These are phyloP conservation scores for Drosophila quasianomalipes DNA, from an alignment of 2,888 invertebrate species.

Conservation along the genomic window DNA sequence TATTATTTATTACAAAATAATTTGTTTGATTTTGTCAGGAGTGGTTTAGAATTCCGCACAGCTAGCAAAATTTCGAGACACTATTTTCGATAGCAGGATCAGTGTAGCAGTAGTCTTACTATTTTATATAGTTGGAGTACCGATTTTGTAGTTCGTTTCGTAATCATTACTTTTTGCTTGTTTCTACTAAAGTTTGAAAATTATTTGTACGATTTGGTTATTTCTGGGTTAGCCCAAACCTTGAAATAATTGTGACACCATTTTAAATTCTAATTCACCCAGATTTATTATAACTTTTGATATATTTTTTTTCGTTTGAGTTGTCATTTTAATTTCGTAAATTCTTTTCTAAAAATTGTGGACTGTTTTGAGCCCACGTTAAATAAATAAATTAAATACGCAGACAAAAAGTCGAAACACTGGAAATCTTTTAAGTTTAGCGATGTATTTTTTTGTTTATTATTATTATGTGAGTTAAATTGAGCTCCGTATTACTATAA, in stretches of 20 bases:
- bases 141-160: not conserved
- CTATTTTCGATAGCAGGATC: not conserved
- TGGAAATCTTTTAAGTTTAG: not conserved
- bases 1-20: not conserved
- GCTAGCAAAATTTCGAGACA: not conserved
- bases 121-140: not conserved
- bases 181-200: accelerated
- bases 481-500: not conserved
- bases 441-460: not conserved
- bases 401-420: not conserved
- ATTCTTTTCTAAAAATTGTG: not conserved
- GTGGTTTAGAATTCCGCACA: not conserved
- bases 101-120: accelerated
- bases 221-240: not conserved
- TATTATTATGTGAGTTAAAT: not conserved
- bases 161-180: accelerated
- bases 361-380: not conserved
- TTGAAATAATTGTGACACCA: not conserved
- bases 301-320: not conserved
- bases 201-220: not conserved
- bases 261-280: not conserved
- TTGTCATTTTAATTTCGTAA: not conserved
- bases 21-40: not conserved
- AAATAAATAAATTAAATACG: not conserved
- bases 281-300: not conserved